Evolutionary conservation across 2,888 invertebrate genomes (phyloP).

Genomic region (Corythucha ciliata): DNA sequence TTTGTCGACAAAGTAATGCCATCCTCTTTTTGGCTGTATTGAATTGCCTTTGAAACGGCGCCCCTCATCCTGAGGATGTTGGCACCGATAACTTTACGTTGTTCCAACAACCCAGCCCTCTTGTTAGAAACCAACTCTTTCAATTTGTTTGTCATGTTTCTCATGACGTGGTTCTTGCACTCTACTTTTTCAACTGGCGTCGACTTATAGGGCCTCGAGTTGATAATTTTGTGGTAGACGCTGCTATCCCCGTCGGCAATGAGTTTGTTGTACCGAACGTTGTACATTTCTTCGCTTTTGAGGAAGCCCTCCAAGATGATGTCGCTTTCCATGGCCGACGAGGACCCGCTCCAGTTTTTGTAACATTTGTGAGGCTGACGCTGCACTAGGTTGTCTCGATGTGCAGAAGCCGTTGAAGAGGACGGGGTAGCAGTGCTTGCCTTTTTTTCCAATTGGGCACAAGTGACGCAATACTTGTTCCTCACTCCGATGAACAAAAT

Average conservation of each 20-base stretch:
- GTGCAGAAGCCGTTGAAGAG: too few relatives aligned
- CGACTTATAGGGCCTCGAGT: background rate
- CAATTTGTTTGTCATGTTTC: background rate
- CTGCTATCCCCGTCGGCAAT: background rate
- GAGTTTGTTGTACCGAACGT: background rate
- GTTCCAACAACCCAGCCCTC: slow-evolving; percentile 5
- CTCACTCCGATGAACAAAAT: slow-evolving; percentile 37
- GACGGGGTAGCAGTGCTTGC: slow-evolving; percentile 20
- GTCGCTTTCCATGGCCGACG: background rate
- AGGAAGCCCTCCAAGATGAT: slow-evolving; percentile 1
- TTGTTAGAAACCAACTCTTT: background rate
- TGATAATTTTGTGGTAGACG: background rate
- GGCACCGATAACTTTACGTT: too few relatives aligned
- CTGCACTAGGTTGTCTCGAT: too few relatives aligned
- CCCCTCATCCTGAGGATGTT: too few relatives aligned
- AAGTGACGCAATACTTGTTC: slow-evolving; percentile 38
- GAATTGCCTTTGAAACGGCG: too few relatives aligned
- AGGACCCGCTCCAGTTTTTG: background rate
- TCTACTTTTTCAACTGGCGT: slow-evolving; percentile 2
- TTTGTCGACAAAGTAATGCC: too few relatives aligned
- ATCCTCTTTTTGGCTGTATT: too few relatives aligned
- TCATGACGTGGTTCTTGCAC: background rate
- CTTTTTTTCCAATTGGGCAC: slow-evolving; percentile 33
- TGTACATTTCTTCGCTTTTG: background rate
- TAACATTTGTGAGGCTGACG: background rate